Conservation (phyloP, 2,797 vertebrate species). For the Fistularia commersonii region DNA sequence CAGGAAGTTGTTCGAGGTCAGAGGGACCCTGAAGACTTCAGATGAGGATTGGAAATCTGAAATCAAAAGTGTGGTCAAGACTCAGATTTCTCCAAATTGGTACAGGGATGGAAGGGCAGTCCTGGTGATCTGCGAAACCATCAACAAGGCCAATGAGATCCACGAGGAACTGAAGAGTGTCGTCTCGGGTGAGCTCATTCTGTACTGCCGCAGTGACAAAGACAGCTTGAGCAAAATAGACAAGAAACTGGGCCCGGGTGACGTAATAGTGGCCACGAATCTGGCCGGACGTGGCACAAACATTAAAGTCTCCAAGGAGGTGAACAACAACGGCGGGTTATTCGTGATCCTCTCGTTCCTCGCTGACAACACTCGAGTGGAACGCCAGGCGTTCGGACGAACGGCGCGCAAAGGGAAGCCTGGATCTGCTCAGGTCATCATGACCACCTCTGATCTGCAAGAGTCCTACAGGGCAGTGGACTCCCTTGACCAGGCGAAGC, state of each 20-base stretch:
- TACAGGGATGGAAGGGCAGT: slow-evolving; percentile 23
- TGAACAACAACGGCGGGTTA: slow-evolving; percentile 35
- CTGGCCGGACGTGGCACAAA: slow-evolving; percentile 35
- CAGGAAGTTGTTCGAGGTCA: slow-evolving; percentile 46
- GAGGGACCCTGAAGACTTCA: slow-evolving; percentile 13
- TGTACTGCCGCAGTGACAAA: slow-evolving; percentile 22
- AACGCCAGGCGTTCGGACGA: slow-evolving; percentile 36
- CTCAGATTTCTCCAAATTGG: slow-evolving; percentile 17
- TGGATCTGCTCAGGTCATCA: too few species aligned
- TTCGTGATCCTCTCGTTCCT: slow-evolving; percentile 40
- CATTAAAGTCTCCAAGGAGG: slow-evolving; percentile 35
- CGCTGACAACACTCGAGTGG: slow-evolving; percentile 21
- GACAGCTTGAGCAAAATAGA: slow-evolving; percentile 23
- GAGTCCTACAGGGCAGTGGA: slow-evolving; percentile 9
- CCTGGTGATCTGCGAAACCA: slow-evolving; percentile 34
- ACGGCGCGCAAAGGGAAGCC: too few species aligned
- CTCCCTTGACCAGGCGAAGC: slow-evolving; percentile 25
- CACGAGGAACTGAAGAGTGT: slow-evolving; percentile 15
- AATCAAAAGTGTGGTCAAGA: slow-evolving; percentile 18
- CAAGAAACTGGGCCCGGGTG: slow-evolving; percentile 25
- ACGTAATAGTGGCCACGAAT: slow-evolving; percentile 58
- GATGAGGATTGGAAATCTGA: slow-evolving; percentile 32
- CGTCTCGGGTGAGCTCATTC: slow-evolving; percentile 15
- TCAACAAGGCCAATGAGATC: slow-evolving; percentile 29
- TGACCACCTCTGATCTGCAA: slow-evolving; percentile 8